Conservation (phyloP, 2,888 invertebrate genomes). For the Lathronympha strigana region DNA sequence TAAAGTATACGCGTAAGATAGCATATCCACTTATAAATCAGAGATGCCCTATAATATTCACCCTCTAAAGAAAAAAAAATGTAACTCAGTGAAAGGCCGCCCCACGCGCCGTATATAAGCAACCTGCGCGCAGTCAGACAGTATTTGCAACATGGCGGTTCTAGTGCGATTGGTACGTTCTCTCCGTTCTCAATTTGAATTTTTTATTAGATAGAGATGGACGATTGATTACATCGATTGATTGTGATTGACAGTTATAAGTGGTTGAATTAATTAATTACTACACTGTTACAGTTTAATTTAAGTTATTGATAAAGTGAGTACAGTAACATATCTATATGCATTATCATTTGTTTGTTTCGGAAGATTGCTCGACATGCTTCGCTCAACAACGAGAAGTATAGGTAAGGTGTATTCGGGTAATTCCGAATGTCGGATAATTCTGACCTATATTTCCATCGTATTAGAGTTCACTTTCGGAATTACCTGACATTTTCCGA, state of each 20-base stretch:
- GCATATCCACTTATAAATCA: slow-evolving; percentile 1
- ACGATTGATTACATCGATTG: background rate
- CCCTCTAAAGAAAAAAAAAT: slow-evolving; percentile 40
- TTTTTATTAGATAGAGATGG: slow-evolving; percentile 26
- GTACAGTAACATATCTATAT: background rate
- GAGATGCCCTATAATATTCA: slow-evolving; percentile 19
- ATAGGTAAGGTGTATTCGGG: too few species aligned
- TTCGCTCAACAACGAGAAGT: background rate
- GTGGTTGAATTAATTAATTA: slow-evolving; percentile 1
- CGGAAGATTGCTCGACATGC: background rate
- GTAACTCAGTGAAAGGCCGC: slow-evolving; percentile 72
- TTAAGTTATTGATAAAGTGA: slow-evolving; percentile 16
- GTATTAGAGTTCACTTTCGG: too few species aligned
- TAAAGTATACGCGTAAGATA: background rate
- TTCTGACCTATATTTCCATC: too few species aligned
- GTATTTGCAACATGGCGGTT: slow-evolving; percentile 76
- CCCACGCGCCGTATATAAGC: slow-evolving; percentile 71
- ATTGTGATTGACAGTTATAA: slow-evolving; percentile 17
- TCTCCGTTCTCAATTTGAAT: slow-evolving; percentile 47
- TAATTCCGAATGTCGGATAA: too few species aligned
- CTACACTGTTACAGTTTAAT: background rate
- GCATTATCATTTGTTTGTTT: background rate
- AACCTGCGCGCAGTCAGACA: slow-evolving; percentile 67
- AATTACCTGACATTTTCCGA: too few species aligned
- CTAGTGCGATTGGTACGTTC: slow-evolving; percentile 77